These are phyloP conservation scores for Leucophenga varia DNA, from an alignment of 1,140 invertebrate genomes.

Conservation along the genomic window DNA sequence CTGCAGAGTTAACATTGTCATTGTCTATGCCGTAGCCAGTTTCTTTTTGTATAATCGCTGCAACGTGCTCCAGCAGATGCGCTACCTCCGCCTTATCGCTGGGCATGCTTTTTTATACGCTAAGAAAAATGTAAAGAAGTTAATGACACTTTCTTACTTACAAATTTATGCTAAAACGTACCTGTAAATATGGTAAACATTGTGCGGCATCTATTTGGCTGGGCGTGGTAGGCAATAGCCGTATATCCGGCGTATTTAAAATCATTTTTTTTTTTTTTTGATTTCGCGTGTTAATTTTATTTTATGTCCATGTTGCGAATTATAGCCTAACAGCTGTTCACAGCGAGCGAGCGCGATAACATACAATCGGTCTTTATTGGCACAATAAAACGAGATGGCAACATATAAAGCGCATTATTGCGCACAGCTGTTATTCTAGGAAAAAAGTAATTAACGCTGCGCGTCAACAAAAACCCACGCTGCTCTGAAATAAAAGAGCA, in stretches of 20 bases:
- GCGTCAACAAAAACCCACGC: no score
- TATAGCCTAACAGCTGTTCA: no score
- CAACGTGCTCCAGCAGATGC: constrained; percentile 8
- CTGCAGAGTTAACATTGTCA: constrained; percentile 24
- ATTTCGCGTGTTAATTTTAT: no score
- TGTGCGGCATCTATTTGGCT: constrained; percentile 17
- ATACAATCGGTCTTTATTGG: no score
- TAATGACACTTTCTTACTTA: not conserved
- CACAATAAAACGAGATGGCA: no score
- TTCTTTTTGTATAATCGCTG: constrained; percentile 25
- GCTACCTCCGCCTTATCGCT: constrained; percentile 28
- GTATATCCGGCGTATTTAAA: constrained; percentile 1
- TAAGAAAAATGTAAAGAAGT: not conserved
- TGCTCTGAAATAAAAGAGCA: no score
- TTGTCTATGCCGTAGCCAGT: constrained; percentile 10
- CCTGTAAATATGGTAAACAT: constrained; percentile 29
- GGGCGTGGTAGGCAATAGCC: not conserved
- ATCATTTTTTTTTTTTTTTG: constrained; percentile 30
- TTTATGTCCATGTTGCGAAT: no score
- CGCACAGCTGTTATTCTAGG: no score
- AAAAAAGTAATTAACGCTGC: no score
- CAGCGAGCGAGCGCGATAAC: no score
- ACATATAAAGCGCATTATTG: no score
- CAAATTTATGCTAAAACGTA: constrained; percentile 1
- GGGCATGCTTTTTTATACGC: constrained; percentile 29